Base-by-base conservation (phyloP, 1,140 invertebrate genomes). In the Physella acuta region DNA sequence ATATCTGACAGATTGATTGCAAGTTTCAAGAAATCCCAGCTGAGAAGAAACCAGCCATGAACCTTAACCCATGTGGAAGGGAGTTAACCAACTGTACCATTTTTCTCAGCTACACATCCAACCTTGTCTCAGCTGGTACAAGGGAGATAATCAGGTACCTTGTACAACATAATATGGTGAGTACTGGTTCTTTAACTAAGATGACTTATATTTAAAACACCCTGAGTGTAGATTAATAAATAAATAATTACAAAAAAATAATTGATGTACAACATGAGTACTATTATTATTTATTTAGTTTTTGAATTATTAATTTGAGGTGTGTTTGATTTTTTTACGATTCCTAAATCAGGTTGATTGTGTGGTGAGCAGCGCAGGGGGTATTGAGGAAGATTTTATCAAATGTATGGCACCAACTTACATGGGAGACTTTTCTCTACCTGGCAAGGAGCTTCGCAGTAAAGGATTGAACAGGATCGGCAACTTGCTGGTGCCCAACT, bases 301-400 rank as follows among this genome's bases (percentile, higher is more conserved):
- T n/a, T n/a, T n/a, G n/a, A n/a, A n/a, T n/a, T n/a, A n/a, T n/a
- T n/a, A n/a, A n/a, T n/a, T n/a, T n/a, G n/a, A n/a, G n/a, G n/a
- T n/a, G n/a, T n/a, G n/a, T n/a, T n/a, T n/a, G n/a, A n/a, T n/a
- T n/a, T n/a, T n/a, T n/a, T n/a, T n/a, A n/a, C n/a, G n/a, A n/a
- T n/a, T n/a, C 64, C 51, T 36, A 55, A 55, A 76, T 17, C 66
- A 92, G 88, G 88, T 99, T 49, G 98, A 99, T 85, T 97, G 94
- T 81, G 89, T 99, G 71, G 97, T 99, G 0, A 96, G 97, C 44
- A 97, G 95, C 55, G 98, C 97, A 24, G 98, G 98, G 30, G 98
- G 98, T 26, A 89, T 99, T 2, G 98, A 99, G 86, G 98, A 99
- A 87, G 98, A 99, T 87, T 90, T 99, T 44, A 99, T 99, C 51